Conservation (phyloP, 1,140 invertebrate genomes). For the Phenacoccus solenopsis region DNA sequence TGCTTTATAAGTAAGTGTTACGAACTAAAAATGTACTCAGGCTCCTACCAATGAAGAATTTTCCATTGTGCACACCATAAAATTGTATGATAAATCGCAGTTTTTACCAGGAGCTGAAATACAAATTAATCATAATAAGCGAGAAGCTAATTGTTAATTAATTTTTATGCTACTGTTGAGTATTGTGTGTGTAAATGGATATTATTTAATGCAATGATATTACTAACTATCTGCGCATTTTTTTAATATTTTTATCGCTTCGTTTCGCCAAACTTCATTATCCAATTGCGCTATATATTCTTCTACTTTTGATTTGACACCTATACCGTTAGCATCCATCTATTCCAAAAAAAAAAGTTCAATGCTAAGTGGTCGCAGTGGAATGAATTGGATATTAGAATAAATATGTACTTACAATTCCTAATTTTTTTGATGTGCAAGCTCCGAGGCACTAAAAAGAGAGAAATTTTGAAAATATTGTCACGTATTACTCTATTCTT, state of each 20-base stretch:
- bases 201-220: too few species aligned
- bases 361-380: neutral
- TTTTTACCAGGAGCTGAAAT: neutral
- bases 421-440: neutral
- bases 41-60: neutral
- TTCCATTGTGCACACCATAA: neutral
- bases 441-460: neutral
- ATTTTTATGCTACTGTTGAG: neutral
- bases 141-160: neutral
- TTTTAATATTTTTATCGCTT: neutral
- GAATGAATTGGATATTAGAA: neutral
- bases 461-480: too few species aligned
- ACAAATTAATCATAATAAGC: neutral
- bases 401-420: neutral
- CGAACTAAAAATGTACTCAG: neutral
- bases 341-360: neutral
- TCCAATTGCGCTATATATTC: neutral
- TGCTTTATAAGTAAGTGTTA: neutral
- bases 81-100: constrained; percentile 4
- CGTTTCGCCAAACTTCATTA: neutral
- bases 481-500: neutral
- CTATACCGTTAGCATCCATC: neutral
- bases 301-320: neutral
- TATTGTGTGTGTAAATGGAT: neutral
- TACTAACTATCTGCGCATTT: neutral